A percentile compares a stretch with the other conserved stretches of the same genome.
These are phyloP conservation scores for Epinephelus cyanopodus DNA, from an alignment of 2,113 vertebrate genomes.

Conservation along the genomic window DNA sequence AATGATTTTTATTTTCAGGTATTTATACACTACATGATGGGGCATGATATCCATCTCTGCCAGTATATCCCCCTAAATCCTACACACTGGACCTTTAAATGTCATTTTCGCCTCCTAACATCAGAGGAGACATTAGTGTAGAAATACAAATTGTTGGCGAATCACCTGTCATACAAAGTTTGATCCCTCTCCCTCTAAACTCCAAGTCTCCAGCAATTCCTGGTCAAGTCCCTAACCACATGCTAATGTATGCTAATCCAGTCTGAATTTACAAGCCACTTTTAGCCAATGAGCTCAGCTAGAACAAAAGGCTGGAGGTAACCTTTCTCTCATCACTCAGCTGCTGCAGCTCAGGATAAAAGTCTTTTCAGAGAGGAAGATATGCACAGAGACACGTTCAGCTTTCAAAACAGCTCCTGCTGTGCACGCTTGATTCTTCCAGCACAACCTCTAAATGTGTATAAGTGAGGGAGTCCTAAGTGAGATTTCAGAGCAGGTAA, in stretches of 20 bases:
- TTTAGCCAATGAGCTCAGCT: conserved; percentile 62
- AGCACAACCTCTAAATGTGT: conserved; percentile 27
- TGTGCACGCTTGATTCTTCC: conserved; percentile 47
- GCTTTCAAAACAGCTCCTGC: conserved; percentile 44
- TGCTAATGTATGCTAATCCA: conserved; percentile 71
- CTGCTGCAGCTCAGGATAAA: conserved; percentile 51
- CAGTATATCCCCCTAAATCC: too few relatives aligned
- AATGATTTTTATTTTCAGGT: too few relatives aligned
- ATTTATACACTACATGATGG: too few relatives aligned
- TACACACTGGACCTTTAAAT: background rate
- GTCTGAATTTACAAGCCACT: conserved; percentile 48
- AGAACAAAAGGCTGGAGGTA: conserved; percentile 66
- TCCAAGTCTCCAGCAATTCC: conserved; percentile 24
- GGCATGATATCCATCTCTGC: too few relatives aligned
- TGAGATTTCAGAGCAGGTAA: conserved; percentile 33
- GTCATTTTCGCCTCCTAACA: background rate
- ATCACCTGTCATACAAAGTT: conserved; percentile 21
- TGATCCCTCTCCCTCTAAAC: background rate
- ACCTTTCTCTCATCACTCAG: conserved; percentile 58
- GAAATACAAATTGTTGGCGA: background rate
- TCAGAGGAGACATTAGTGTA: background rate
- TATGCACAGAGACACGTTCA: conserved; percentile 29
- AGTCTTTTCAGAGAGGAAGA: conserved; percentile 38
- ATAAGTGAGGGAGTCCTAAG: conserved; percentile 34
- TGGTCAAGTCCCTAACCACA: conserved; percentile 47